These are phyloP conservation scores for Anarrhichthys ocellatus DNA, from an alignment of 2,113 vertebrate species.

Conservation along the genomic window DNA sequence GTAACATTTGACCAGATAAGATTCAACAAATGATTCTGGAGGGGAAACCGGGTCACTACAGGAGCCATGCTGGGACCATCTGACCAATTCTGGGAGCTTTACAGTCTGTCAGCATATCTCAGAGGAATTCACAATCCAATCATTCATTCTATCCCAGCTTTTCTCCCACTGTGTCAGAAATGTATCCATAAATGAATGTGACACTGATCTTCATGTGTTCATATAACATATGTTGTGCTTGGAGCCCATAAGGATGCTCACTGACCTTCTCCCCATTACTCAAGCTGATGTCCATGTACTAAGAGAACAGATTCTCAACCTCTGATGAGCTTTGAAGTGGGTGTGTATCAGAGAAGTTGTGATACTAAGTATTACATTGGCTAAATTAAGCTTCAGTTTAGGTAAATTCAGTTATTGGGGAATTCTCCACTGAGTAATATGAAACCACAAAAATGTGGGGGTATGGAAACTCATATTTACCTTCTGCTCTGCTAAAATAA, in stretches of 20 bases:
- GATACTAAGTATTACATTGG: not conserved
- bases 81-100: not conserved
- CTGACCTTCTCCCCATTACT: not conserved
- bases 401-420: not conserved
- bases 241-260: not conserved
- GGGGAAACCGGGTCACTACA: not conserved
- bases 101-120: not conserved
- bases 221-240: not conserved
- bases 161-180: not conserved
- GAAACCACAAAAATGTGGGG: not conserved
- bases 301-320: not conserved
- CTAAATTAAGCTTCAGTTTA: not conserved
- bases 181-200: not conserved
- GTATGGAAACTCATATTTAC: not conserved
- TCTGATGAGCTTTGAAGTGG: not conserved
- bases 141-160: not conserved
- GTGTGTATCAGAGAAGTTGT: not conserved
- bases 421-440: not conserved
- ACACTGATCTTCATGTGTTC: not conserved
- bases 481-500: not conserved
- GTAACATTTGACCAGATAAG: constrained; percentile 25
- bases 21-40: constrained; percentile 7
- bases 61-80: not conserved
- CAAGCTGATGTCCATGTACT: not conserved
- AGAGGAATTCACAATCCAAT: constrained; percentile 1